Conservation (phyloP, 2,797 vertebrate genomes). For the Hemitrygon akajei region DNA sequence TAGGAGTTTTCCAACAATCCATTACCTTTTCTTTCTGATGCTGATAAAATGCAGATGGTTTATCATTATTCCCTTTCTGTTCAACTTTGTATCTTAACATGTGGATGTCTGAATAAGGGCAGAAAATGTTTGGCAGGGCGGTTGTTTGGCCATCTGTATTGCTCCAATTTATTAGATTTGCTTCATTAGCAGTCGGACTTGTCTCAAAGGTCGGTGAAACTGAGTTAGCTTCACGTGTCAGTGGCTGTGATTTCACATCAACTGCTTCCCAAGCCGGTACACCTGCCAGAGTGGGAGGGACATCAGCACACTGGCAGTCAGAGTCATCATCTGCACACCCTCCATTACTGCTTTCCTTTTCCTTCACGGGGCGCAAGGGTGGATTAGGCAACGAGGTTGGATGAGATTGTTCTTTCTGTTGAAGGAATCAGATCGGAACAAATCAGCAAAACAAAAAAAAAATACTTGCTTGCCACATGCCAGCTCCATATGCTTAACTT, state of each 20-base stretch:
- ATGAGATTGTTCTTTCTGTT: slow-evolving; percentile 59
- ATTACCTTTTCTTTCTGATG: slow-evolving; percentile 17
- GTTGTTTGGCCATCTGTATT: neutral
- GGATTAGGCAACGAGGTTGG: slow-evolving; percentile 46
- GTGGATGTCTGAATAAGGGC: neutral
- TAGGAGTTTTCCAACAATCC: slow-evolving; percentile 15
- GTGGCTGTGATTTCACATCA: neutral
- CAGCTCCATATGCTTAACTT: neutral
- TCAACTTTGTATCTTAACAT: slow-evolving; percentile 33
- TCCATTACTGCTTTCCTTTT: neutral
- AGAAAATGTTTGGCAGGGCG: neutral
- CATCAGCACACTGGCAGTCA: neutral
- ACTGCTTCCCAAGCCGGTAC: neutral
- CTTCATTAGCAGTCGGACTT: neutral
- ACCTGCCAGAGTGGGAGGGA: neutral
- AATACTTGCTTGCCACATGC: neutral
- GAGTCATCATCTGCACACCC: neutral
- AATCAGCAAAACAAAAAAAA: neutral
- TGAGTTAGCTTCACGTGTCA: neutral
- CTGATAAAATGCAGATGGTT: slow-evolving; percentile 25
- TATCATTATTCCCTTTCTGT: neutral
- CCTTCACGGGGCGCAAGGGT: neutral
- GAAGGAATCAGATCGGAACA: slow-evolving; percentile 32
- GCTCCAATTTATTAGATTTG: neutral
- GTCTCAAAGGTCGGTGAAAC: neutral